Base-by-base conservation (phyloP, 2,888 invertebrate genomes). In the Gymnocheta viridis region DNA sequence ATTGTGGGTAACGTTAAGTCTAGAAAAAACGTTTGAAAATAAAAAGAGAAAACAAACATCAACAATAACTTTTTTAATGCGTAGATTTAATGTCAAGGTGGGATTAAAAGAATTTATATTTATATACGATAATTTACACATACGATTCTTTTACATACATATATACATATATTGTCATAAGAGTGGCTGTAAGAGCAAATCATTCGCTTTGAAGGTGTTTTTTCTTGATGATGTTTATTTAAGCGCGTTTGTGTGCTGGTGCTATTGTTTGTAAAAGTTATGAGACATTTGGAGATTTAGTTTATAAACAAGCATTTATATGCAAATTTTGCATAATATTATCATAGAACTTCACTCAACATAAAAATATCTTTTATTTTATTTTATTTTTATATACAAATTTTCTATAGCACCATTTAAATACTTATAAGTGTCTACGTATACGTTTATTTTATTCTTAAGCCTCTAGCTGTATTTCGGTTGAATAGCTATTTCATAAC, bases 41-140 rank as follows among this genome's bases (percentile, higher is more conserved):
- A 17, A 29, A 60, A 12, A 47, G 4, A 38, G 27, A 56, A 56
- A 70, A 66, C 38, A 22, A 69, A 58, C 49, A 64, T 14, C 49
- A 74, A 62, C n/a, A n/a, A 82, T 9, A 60, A 62, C 44, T 66
- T 85, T 86, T 86, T 87, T 87, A 88, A 87, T 87, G 88, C 87
- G 88, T 87, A 88, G 86, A 86, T 87, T 87, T 86, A 87, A 87
- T 87, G 88, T 87, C 87, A 88, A 87, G 89, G 88, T 88, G 89
- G 88, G 86, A 84, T 87, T 88, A 88, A 86, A 85, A 86, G 86
- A 86, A 84, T 87, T 84, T 87, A 85, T 85, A 80, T 79, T 80
- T 19, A 24, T 44, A 54, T n/a, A 66, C 66, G 22, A 54, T 54
- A 10, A 1, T n/a, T 19, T 41, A 85, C 58, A 64, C 51, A 69